Evolutionary conservation across 53 echinoderm and acorn worm species (phyloP).

Genomic region (Antedon mediterranea): DNA sequence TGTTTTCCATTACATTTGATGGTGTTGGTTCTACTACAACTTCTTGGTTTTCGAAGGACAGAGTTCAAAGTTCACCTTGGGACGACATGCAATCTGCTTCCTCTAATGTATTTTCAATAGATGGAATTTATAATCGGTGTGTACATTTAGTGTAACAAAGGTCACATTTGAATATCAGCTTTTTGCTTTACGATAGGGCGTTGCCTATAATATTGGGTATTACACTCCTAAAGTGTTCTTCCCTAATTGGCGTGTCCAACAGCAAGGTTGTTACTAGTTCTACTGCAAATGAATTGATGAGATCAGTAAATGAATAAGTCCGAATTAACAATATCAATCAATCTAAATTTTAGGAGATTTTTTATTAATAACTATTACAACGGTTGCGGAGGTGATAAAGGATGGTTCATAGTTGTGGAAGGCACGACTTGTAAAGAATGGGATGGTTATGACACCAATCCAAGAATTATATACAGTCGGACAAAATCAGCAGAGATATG

Average conservation of each 20-base stretch:
- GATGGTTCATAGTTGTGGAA: neutral
- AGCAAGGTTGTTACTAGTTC: no score
- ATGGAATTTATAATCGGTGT: no score
- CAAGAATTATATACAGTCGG: neutral
- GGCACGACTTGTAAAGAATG: neutral
- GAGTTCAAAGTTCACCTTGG: neutral
- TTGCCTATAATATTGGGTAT: no score
- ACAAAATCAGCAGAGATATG: neutral
- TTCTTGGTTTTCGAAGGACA: neutral
- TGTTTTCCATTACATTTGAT: neutral
- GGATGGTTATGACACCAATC: neutral
- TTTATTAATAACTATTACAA: neutral
- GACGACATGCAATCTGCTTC: neutral
- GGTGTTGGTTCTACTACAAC: neutral
- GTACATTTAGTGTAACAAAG: no score
- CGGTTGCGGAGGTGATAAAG: neutral
- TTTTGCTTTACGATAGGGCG: no score
- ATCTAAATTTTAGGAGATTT: neutral
- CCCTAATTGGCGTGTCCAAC: no score
- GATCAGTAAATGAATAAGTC: no score
- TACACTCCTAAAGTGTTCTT: no score
- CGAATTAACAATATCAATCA: no score
- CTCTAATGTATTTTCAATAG: neutral
- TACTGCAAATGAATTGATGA: no score
- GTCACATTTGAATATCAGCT: no score